Base-by-base conservation (phyloP, 2,113 vertebrate genomes). In the Charina bottae region DNA sequence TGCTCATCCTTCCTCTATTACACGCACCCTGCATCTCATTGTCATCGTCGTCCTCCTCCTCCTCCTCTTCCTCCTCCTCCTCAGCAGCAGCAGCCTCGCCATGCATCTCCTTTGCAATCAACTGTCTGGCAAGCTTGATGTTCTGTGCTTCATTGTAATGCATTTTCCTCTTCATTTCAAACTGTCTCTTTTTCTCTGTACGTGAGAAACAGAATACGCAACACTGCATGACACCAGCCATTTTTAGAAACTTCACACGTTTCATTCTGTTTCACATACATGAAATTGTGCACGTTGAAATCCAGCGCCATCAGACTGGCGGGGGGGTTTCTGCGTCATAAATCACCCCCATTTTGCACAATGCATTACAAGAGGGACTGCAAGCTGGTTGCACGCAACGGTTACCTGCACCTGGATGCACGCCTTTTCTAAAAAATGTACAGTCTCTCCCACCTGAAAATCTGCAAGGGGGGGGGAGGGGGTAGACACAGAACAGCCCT, bases 121-220 rank as follows among this genome's bases (percentile, higher is more conserved):
- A 98, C 84, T 99, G 98, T 62, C 99, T 98, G 92, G 99, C 99
- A 94, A 99, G 96, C 95, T 99, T 99, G 95, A 99, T 99, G 97
- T 99, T 99, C 93, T 99, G 96, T 89, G 98, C 99, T 97, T 99
- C 99, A 9, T 99, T 99, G 96, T 99, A 99, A 94, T 99, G 99
- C 98, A 99, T 98, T 95, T 99, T 99, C 93, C 99, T 98, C 98
- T 99, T 99, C 99, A 99, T 99, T 97, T 99, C 98, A 96, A 99
- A 99, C 95, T 99, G 98, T 83, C 98, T 98, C 97, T 98, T 99
- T 95, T 99, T 99, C 96, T 98, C 99, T 99, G 92, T 28, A 90
- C 12, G 68, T 55, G 84, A 49, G 68, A 90, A 93, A 10, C 15
- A n/a, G 1, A 33, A 37, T n/a, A 56, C 1, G 24, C 28, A 54